Conservation (phyloP, 30 jellyfish, hydroid and myxozoan genomes). For the Aurelia sp. region DNA sequence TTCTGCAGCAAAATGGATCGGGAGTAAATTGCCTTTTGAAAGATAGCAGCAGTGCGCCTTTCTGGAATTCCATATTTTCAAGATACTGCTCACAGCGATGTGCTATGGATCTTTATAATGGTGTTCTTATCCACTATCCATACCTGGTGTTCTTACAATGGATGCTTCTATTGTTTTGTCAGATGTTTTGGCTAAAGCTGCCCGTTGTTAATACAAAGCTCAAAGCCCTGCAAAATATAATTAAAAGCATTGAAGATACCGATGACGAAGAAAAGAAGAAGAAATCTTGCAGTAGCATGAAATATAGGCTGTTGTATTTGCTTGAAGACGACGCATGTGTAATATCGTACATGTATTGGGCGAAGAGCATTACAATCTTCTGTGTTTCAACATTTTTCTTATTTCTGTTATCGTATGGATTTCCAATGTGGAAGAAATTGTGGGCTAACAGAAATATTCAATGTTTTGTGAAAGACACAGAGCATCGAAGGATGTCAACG, state of each 20-base stretch:
- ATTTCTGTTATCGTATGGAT: neutral
- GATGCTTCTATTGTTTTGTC: slow-evolving; percentile 41
- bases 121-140: slow-evolving; percentile 40
- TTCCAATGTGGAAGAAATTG: neutral
- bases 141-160: slow-evolving; percentile 38
- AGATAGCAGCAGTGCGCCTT: neutral
- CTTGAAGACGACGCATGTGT: neutral
- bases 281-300: neutral
- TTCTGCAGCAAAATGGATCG: slow-evolving; percentile 35
- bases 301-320: neutral
- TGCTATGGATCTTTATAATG: slow-evolving; percentile 35
- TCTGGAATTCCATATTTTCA: slow-evolving; percentile 32
- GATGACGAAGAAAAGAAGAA: neutral
- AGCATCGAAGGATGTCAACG: neutral
- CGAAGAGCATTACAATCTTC: neutral
- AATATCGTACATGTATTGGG: neutral
- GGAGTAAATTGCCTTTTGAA: slow-evolving; percentile 39
- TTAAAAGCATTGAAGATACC: neutral
- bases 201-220: slow-evolving; percentile 41
- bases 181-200: slow-evolving; percentile 56
- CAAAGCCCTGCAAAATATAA: slow-evolving; percentile 12
- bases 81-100: slow-evolving; percentile 56
- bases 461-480: neutral
- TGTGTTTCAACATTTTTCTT: neutral
- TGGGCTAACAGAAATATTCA: neutral